These are phyloP conservation scores for Lottia gigantea DNA, from an alignment of 2,888 invertebrate genomes.

Conservation along the genomic window DNA sequence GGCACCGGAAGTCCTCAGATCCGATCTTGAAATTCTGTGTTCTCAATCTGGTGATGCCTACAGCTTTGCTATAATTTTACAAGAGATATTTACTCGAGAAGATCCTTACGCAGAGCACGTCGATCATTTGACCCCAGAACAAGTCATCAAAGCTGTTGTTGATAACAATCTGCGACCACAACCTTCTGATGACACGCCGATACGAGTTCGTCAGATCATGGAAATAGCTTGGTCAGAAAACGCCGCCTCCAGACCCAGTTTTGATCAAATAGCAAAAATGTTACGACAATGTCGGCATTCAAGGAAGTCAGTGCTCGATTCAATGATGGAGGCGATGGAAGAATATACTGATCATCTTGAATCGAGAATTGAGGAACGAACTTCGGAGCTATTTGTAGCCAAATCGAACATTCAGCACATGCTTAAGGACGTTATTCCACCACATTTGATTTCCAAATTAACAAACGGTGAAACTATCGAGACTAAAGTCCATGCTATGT, in stretches of 20 bases:
- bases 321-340: constrained; percentile 64
- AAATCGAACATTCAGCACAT: constrained; percentile 47
- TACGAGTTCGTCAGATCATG: constrained; percentile 43
- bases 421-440: constrained; percentile 53
- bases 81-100: constrained; percentile 58
- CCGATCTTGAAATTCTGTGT: constrained; percentile 37
- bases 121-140: constrained; percentile 36
- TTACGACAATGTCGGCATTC: constrained; percentile 45
- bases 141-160: constrained; percentile 48
- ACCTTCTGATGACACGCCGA: constrained; percentile 39
- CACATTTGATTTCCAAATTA: constrained; percentile 43
- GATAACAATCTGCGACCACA: constrained; percentile 48
- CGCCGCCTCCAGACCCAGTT: constrained; percentile 46
- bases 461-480: constrained; percentile 35
- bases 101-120: constrained; percentile 53
- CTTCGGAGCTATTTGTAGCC: constrained; percentile 43
- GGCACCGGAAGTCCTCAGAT: constrained; percentile 55
- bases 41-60: constrained; percentile 49
- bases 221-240: constrained; percentile 51
- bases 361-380: constrained; percentile 55
- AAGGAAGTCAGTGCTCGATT: constrained; percentile 58
- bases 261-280: constrained; percentile 48
- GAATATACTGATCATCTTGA: constrained; percentile 56
- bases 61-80: constrained; percentile 58
- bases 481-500: constrained; percentile 36